Conservation (phyloP, 2,797 vertebrate genomes). For the Euthynnus affinis region DNA sequence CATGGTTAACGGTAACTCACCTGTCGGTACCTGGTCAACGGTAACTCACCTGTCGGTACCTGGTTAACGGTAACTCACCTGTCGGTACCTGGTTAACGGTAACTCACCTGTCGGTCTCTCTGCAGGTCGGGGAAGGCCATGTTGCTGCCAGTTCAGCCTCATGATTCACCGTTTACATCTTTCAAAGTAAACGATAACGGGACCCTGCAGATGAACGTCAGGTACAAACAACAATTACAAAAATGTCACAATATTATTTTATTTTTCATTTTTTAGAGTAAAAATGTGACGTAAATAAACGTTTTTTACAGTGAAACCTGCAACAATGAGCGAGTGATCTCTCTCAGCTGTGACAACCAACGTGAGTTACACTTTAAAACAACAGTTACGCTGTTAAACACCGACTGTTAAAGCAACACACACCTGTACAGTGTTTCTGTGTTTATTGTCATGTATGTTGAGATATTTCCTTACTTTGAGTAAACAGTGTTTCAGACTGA, state of each 20-base stretch:
- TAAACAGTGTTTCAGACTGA: not conserved
- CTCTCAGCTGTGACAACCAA: slow-evolving; percentile 87
- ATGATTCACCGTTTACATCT: slow-evolving; percentile 85
- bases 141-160: slow-evolving; percentile 48
- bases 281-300: not conserved
- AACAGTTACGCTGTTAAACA: not conserved
- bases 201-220: slow-evolving; percentile 81
- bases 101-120: not conserved
- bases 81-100: slow-evolving; percentile 3
- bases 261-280: not conserved
- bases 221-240: slow-evolving; percentile 72
- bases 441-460: not conserved
- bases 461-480: not conserved
- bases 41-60: too few relatives aligned
- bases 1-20: too few relatives aligned
- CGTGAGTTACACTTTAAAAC: slow-evolving; percentile 80
- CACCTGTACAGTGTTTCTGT: too few relatives aligned
- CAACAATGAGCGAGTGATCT: slow-evolving; percentile 78
- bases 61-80: too few relatives aligned
- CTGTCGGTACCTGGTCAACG: too few relatives aligned
- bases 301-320: slow-evolving; percentile 86
- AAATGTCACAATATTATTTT: not conserved
- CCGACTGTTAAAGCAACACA: not conserved
- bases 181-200: slow-evolving; percentile 75
- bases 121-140: slow-evolving; percentile 81